Evolutionary conservation across 2,113 vertebrate genomes (phyloP).

Genomic region (Pseudorhombus dupliciocellatus): DNA sequence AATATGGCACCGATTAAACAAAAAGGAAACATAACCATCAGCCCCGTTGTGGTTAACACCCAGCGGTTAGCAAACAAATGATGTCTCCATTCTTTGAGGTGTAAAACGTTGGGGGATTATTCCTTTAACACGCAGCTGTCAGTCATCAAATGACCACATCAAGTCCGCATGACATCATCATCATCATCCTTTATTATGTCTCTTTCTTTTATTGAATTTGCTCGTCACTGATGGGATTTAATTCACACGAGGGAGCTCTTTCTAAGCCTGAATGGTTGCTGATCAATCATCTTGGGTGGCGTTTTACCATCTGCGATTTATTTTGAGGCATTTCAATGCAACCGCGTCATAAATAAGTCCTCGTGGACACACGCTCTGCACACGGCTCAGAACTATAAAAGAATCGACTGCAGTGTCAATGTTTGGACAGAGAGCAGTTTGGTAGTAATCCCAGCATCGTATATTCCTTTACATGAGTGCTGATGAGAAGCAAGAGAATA

Average conservation of each 20-base stretch:
- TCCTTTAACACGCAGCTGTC: not conserved
- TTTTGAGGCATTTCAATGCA: not conserved
- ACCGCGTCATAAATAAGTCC: too few relatives aligned
- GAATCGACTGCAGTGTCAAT: too few relatives aligned
- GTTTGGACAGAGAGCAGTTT: too few relatives aligned
- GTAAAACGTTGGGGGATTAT: not conserved
- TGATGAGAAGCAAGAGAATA: too few relatives aligned
- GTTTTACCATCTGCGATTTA: not conserved
- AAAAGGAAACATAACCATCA: not conserved
- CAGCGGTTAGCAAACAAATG: not conserved
- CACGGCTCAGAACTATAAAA: too few relatives aligned
- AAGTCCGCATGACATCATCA: not conserved
- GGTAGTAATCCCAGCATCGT: too few relatives aligned
- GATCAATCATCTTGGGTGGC: not conserved
- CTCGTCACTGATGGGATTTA: not conserved
- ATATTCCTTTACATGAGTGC: too few relatives aligned
- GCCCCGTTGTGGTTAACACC: not conserved
- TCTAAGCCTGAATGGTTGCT: too few relatives aligned
- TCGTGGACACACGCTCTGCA: too few relatives aligned
- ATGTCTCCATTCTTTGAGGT: too few relatives aligned
- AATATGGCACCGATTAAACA: not conserved
- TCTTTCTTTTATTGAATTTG: too few relatives aligned
- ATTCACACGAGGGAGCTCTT: not conserved
- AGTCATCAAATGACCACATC: not conserved
- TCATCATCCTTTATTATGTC: not conserved